Evolutionary conservation across 2,113 vertebrate species (phyloP).

Genomic region (Sceloporus tristichus): DNA sequence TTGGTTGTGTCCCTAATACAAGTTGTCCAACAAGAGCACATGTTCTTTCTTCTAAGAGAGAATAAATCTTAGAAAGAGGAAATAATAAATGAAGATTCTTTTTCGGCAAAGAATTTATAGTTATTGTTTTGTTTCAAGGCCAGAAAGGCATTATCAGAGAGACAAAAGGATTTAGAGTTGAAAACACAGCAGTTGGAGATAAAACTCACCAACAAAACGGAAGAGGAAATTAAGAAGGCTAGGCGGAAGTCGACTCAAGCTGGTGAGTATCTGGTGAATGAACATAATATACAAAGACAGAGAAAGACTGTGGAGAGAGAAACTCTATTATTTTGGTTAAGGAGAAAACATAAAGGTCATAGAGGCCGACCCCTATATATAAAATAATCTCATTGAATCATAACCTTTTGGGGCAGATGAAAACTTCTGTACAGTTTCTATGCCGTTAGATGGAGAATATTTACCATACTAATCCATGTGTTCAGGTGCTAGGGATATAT

Average conservation of each 20-base stretch:
- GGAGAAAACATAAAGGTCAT: neutral
- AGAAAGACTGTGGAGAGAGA: rapidly evolving
- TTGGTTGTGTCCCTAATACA: neutral
- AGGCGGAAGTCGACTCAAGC: slow-evolving; percentile 98
- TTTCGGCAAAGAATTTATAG: neutral
- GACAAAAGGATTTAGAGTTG: slow-evolving; percentile 96
- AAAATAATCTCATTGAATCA: neutral
- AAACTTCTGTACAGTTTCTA: neutral
- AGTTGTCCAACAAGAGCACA: neutral
- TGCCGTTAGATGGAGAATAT: neutral
- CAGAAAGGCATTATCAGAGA: slow-evolving; percentile 91
- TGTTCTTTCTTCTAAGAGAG: neutral
- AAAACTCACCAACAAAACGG: slow-evolving; percentile 95
- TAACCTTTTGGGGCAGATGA: neutral
- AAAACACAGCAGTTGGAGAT: slow-evolving; percentile 97
- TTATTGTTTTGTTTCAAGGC: slow-evolving; percentile 78
- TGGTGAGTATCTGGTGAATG: slow-evolving; percentile 76
- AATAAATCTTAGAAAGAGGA: neutral
- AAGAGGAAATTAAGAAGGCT: slow-evolving; percentile 98
- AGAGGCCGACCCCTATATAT: neutral
- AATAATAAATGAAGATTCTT: slow-evolving; percentile 23
- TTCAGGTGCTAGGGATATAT: neutral
- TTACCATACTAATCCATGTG: neutral
- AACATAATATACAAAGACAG: rapidly evolving
- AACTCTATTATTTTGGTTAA: neutral